Evolutionary conservation across 2,113 vertebrate species (phyloP).

Genomic region (Tragelaphus imberbis): DNA sequence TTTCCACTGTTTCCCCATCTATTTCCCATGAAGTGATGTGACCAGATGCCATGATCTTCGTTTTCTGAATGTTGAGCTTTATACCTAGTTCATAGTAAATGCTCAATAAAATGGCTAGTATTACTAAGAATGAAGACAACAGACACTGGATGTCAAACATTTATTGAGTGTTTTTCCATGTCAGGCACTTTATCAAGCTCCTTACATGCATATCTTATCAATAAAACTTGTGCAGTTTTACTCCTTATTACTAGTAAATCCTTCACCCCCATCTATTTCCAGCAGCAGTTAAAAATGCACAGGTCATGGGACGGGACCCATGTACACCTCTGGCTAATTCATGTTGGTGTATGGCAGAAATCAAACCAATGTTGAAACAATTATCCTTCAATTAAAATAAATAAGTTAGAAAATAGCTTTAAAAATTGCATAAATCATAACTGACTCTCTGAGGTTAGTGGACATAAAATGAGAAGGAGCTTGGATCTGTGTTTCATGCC

Average conservation of each 20-base stretch:
- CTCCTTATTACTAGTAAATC: constrained; percentile 59
- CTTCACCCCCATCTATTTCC: constrained; percentile 20
- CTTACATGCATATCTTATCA: neutral
- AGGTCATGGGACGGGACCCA: neutral
- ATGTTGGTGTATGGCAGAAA: neutral
- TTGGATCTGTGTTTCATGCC: constrained; percentile 50
- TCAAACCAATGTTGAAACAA: neutral
- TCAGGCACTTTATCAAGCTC: neutral
- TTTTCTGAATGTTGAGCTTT: too few species aligned
- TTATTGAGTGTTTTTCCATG: neutral
- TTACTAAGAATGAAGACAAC: neutral
- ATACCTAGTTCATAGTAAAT: neutral
- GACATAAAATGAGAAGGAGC: neutral
- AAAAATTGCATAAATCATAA: neutral
- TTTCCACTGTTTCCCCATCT: too few species aligned
- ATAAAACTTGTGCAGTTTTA: constrained; percentile 56
- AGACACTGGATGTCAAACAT: neutral
- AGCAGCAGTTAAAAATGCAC: constrained; percentile 66
- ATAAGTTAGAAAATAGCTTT: neutral
- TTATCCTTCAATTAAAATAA: neutral
- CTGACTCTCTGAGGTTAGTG: constrained; percentile 30
- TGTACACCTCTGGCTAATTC: neutral
- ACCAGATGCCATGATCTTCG: too few species aligned
- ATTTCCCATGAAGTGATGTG: too few species aligned
- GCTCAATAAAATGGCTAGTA: neutral